A percentile compares a stretch with the other conserved stretches of the same genome.
Conservation (phyloP, 2,797 vertebrate species). For the Poecilia velifera region DNA sequence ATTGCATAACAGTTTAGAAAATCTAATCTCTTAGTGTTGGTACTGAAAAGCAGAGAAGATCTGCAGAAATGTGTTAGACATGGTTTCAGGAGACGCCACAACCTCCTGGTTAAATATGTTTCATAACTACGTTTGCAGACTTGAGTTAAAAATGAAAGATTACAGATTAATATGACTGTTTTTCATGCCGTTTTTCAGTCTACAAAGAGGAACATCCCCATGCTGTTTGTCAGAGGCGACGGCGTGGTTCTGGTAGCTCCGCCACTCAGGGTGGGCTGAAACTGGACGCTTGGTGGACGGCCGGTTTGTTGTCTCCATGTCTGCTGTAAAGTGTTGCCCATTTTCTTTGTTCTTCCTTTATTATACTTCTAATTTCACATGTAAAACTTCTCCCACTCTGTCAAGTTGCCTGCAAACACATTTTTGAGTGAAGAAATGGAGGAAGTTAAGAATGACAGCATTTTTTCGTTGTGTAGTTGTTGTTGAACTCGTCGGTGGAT, state of each 20-base stretch:
- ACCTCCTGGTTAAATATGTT: neutral
- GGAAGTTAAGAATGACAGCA: neutral
- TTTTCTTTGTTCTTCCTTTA: neutral
- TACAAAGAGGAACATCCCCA: conserved; percentile 98
- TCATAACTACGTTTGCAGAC: neutral
- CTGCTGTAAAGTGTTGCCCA: neutral
- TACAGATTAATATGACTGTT: neutral
- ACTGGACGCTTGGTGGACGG: neutral
- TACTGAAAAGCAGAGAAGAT: neutral
- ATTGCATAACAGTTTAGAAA: neutral
- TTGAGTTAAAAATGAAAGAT: neutral
- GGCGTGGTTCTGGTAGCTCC: conserved; percentile 98
- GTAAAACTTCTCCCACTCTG: neutral
- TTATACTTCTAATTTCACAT: neutral
- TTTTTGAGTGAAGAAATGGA: neutral
- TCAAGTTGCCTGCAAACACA: neutral
- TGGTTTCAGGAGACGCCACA: neutral
- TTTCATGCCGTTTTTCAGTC: conserved; percentile 79
- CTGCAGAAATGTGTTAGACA: neutral
- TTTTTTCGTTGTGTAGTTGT: neutral
- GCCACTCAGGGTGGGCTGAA: conserved; percentile 91
- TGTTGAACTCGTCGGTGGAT: neutral
- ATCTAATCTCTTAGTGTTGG: neutral
- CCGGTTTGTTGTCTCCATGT: neutral
- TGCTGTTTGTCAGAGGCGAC: conserved; percentile 98